phyloP scores from a whole-genome alignment of 2,888 invertebrate species.

The Rhyacophila evoluta region DNA sequence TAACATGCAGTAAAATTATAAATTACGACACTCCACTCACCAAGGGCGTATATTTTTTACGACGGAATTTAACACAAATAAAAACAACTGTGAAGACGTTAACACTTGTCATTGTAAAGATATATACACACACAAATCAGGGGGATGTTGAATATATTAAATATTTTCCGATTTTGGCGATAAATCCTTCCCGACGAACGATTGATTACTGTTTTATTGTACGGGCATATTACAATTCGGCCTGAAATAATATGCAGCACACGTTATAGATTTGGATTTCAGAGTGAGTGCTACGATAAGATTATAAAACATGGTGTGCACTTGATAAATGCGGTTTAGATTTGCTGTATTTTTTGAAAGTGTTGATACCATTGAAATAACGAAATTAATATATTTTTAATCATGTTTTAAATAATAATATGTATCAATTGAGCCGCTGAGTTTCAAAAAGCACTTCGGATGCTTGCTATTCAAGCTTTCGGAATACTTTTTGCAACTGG shows the following conservation, averaged over 20 bases:
- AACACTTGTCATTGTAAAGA: background rate
- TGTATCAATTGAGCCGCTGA: no score
- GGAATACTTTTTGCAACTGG: no score
- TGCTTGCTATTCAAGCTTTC: no score
- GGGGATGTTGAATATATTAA: no score
- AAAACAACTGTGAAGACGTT: background rate
- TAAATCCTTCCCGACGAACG: background rate
- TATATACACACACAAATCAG: no score
- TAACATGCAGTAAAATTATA: background rate
- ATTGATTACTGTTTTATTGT: background rate
- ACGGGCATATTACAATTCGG: background rate
- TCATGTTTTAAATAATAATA: no score
- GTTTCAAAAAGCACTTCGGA: no score
- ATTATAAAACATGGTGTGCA: slow-evolving; percentile 23
- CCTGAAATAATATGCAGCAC: background rate
- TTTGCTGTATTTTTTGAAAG: no score
- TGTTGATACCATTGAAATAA: no score
- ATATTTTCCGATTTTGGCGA: no score
- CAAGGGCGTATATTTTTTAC: background rate
- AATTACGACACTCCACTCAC: background rate
- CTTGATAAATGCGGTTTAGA: background rate
- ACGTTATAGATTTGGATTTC: background rate
- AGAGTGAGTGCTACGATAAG: slow-evolving; percentile 34
- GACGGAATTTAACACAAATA: slow-evolving; percentile 1
- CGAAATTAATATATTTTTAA: no score